phyloP scores from a whole-genome alignment of 37 sponge, comb jelly and placozoan genomes.

The Mnemiopsis leidyi region DNA sequence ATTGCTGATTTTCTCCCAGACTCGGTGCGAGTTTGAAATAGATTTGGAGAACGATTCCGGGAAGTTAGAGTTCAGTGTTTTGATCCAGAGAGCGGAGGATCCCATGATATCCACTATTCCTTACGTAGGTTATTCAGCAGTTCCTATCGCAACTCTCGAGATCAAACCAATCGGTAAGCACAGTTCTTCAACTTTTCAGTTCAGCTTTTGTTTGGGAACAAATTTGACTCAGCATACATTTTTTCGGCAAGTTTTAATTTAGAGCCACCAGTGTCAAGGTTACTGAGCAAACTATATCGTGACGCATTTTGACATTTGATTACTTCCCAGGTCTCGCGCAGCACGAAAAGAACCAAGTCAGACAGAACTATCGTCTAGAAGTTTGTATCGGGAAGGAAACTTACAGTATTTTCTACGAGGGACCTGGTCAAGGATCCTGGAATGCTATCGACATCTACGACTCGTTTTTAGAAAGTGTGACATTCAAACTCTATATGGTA shows the following conservation, averaged over 20 bases:
- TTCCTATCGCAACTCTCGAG: constrained; percentile 30
- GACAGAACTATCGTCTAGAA: constrained; percentile 48
- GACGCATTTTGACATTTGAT: no score
- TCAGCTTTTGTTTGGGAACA: no score
- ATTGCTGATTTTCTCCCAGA: no score
- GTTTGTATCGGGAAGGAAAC: constrained; percentile 22
- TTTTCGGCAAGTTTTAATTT: no score
- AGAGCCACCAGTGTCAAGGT: no score
- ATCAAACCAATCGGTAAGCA: constrained; percentile 40
- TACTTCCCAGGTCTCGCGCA: constrained; percentile 29
- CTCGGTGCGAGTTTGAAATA: constrained; percentile 43
- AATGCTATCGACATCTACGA: constrained; percentile 53
- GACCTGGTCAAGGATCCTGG: constrained; percentile 28
- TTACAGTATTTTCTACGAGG: constrained; percentile 64
- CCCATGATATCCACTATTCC: constrained; percentile 20
- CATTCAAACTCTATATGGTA: constrained; percentile 59
- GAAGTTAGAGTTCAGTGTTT: constrained; percentile 29
- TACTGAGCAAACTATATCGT: no score
- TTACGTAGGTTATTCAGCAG: constrained; percentile 4
- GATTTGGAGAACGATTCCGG: constrained; percentile 49
- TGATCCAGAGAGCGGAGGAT: not conserved
- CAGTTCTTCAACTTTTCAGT: not conserved
- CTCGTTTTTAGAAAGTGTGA: constrained; percentile 16
- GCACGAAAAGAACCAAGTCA: not conserved
- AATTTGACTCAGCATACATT: no score